Evolutionary conservation across 92 coral and sea anemone species (phyloP).

Genomic region (Phymanthus crucifer): DNA sequence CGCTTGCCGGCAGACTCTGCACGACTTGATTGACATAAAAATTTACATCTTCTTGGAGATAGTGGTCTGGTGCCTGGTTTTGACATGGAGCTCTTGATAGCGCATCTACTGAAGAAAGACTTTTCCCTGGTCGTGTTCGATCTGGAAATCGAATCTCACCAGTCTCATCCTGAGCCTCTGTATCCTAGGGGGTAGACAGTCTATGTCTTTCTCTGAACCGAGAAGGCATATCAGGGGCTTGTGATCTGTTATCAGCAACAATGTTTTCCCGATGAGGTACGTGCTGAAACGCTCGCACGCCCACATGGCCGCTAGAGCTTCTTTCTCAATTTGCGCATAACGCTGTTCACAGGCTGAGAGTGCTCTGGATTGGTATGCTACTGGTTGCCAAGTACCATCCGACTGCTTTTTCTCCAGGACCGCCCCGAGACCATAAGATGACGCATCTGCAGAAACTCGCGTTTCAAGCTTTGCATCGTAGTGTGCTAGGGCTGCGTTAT

Average conservation of each 20-base stretch:
- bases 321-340: constrained; percentile 51
- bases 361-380: constrained; percentile 41
- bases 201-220: constrained; percentile 36
- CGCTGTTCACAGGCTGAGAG: constrained; percentile 49
- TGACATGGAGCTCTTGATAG: constrained; percentile 31
- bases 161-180: constrained; percentile 36
- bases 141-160: constrained; percentile 28
- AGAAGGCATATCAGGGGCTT: constrained; percentile 38
- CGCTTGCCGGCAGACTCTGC: constrained; percentile 39
- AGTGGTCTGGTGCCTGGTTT: constrained; percentile 13
- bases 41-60: constrained; percentile 21
- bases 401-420: constrained; percentile 42
- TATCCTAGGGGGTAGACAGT: constrained; percentile 33
- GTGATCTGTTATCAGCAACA: constrained; percentile 32
- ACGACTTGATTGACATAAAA: constrained; percentile 31
- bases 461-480: constrained; percentile 32
- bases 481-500: constrained; percentile 42
- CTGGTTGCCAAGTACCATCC: constrained; percentile 36
- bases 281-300: constrained; percentile 38
- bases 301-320: constrained; percentile 55
- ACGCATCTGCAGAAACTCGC: constrained; percentile 47
- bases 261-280: constrained; percentile 29
- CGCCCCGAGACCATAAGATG: constrained; percentile 29
- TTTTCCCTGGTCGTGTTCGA: constrained; percentile 37
- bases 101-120: constrained; percentile 19